Evolutionary conservation across 1,140 invertebrate genomes (phyloP).

Genomic region (Drosophila saltans): DNA sequence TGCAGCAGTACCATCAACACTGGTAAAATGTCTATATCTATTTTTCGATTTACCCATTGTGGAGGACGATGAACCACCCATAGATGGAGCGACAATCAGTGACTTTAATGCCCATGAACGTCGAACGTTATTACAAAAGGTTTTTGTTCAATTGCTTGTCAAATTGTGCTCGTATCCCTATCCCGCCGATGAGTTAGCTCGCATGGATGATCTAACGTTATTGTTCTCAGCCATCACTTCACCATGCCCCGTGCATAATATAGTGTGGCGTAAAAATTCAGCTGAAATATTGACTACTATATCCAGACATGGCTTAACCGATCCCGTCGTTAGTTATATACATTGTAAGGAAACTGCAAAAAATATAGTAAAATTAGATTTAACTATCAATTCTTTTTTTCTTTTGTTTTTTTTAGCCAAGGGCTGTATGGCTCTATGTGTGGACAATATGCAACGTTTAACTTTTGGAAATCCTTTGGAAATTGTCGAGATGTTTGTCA

Average conservation of each 20-base stretch:
- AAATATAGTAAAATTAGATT: not conserved
- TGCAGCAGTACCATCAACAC: constrained; percentile 96
- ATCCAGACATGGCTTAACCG: constrained; percentile 95
- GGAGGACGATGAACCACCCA: constrained; percentile 87
- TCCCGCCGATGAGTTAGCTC: constrained; percentile 97
- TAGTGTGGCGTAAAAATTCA: constrained; percentile 98
- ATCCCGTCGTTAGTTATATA: constrained; percentile 97
- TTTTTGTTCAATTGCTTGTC: constrained; percentile 98
- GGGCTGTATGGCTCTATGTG: constrained; percentile 96
- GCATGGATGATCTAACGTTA: constrained; percentile 97
- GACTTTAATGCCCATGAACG: constrained; percentile 96
- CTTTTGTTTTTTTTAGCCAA: constrained; percentile 88
- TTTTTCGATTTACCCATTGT: constrained; percentile 98
- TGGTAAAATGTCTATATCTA: constrained; percentile 99
- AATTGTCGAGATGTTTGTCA: constrained; percentile 99
- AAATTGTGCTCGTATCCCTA: constrained; percentile 95
- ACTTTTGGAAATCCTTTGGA: constrained; percentile 96
- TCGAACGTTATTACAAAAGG: constrained; percentile 96
- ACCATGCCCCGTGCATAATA: constrained; percentile 95
- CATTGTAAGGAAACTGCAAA: constrained; percentile 90
- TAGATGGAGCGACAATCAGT: constrained; percentile 84
- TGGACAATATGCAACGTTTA: constrained; percentile 98
- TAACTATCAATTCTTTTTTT: not conserved
- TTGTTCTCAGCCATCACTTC: constrained; percentile 98
- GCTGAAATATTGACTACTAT: constrained; percentile 96